Evolutionary conservation across 2,888 invertebrate genomes (phyloP), one percentile per base, ranked within the genome.

Genomic region (Caenorhabditis imperialis): DNA sequence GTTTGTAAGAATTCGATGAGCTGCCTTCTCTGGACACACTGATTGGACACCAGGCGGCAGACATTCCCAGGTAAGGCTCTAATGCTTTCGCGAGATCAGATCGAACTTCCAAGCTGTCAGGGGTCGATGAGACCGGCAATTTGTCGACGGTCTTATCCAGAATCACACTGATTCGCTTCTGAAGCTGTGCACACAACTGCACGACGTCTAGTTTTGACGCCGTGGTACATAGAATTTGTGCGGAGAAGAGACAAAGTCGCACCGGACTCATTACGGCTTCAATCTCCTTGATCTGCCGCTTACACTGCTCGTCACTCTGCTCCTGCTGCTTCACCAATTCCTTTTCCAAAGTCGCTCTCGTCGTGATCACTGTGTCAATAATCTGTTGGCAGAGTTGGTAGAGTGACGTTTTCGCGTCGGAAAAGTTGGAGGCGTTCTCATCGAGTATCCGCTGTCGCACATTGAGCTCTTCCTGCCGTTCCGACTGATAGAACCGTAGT

Each of bases 191-290:
- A 25, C 76, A 79, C 20, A 83, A 75, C 40, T 85, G 92, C 50
- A 93, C 90, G 88, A 93, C 93, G 87, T 93, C 93, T 85, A 92
- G 92, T 87, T 92, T 92, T 81, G 92, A 92, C 3, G 93, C 92
- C 10, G 92, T 91, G 61, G 92, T 91, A 37, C 92, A 92, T 88
- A 93, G 92, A 6, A 92, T 92, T 61, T 92, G 92, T 87, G 92
- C 92, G 61, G 92, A 90, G 82, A 93, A 91, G 27, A 93, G 89
- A 84, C 93, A 93, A 72, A 92, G 90, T 84, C 92, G 92, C 23
- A 93, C 90, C 0, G 87, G 85, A 7, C 75, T 75, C 77, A 84
- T 62, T 7, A 81, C 45, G 8, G 58, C 35, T 22, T 73, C 67
- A 14, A 85, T 65, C 12, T 62, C 67, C 12, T 65, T 67, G 25